Evolutionary conservation across 2,888 invertebrate species (phyloP), one percentile per base, ranked within the genome.

Genomic region (Thumatha senex): DNA sequence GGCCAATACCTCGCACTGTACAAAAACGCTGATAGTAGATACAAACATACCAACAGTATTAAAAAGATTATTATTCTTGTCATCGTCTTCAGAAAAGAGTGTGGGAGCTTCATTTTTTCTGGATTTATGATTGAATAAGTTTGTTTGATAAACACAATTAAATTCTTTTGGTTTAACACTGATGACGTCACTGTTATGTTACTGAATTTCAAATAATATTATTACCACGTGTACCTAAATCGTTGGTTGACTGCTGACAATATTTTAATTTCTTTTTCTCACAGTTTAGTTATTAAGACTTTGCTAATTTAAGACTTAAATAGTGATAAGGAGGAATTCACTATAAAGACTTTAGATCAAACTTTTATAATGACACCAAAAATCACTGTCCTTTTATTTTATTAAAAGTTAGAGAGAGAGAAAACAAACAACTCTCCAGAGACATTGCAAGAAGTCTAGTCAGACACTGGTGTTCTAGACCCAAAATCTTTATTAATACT

Each of bases 1-100:
- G 84, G 84, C 90, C 89, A 91, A 54, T 86, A 90, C 51, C 74
- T 78, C 0, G 75, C 70, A 63, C 87, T 89, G 51, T 87, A 90
- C 11, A 90, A 46, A 34, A 86, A 64, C 0, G 76, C 58, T 13
- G 84, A 78, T 70, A 90, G 70, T 11, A 91, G 56, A 13, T 81
- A 85, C 41, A 89, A 40, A 51, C 82, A 67, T 1, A 85, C 80
- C 1, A 86, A 75, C 10, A 89, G 53, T 58, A 89, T 85, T 52
- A 86, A 51, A 45, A 87, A 36, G 47, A 85, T 72, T 13, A 88
- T 42, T 7, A 85, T n/a, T 55, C 72, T 75, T 41, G 85, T 82
- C 12, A 82, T 65, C 14, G 87, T 40, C 56, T 84, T 85, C 39
- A 82, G 56, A 11, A 80, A 48, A 0, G 78, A 51, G 29, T 81